phyloP scores from a whole-genome alignment of 2,888 invertebrate species.

The Heliconius hortense region DNA sequence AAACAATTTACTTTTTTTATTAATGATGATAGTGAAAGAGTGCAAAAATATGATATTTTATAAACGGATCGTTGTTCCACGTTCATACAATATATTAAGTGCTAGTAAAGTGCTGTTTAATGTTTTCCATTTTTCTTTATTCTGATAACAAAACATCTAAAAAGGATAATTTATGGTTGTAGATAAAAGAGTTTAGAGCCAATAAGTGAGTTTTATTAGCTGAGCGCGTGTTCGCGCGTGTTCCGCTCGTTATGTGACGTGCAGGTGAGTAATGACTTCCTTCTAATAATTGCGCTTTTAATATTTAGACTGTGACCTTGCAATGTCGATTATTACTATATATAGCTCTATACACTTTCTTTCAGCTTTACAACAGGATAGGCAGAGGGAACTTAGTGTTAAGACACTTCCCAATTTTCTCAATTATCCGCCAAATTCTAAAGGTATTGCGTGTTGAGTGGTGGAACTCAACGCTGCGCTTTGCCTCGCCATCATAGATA shows the following conservation, averaged over 20 bases:
- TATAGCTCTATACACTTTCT: neutral
- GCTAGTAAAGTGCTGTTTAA: neutral
- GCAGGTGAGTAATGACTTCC: neutral
- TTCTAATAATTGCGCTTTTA: neutral
- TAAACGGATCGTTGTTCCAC: neutral
- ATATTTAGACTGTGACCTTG: neutral
- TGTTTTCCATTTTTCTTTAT: slow-evolving; percentile 1
- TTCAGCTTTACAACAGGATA: neutral
- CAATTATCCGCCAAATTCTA: too few relatives aligned
- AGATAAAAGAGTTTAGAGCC: neutral
- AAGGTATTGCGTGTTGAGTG: too few relatives aligned
- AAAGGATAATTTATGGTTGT: neutral
- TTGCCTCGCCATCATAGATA: too few relatives aligned
- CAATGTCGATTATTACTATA: neutral
- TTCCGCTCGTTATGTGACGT: neutral
- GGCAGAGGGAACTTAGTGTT: neutral
- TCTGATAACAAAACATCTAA: neutral
- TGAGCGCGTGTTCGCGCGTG: neutral
- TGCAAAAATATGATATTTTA: neutral
- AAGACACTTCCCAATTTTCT: neutral
- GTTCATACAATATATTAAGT: neutral
- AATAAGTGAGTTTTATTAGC: neutral
- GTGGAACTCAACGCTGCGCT: too few relatives aligned
- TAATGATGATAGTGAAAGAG: neutral
- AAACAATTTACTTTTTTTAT: neutral